A percentile compares a stretch with the other conserved stretches of the same genome.
Conservation (phyloP, 1,140 invertebrate genomes). For the Pogonomyrmex californicus region DNA sequence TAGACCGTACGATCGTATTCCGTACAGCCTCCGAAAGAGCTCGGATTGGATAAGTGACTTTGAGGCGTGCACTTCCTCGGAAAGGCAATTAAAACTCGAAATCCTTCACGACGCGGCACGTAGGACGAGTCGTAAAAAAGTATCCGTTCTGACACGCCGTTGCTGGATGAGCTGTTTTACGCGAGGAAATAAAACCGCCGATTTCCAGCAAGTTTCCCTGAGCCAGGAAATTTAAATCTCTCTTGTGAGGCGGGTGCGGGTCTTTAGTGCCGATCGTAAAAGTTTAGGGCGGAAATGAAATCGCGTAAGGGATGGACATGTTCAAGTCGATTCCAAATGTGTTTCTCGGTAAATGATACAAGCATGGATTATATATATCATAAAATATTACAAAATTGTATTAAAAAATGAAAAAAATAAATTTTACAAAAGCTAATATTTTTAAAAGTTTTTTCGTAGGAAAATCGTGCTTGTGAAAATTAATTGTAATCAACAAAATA, state of each 20-base stretch:
- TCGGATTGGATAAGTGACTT: not conserved
- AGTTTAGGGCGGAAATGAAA: slow-evolving; percentile 52
- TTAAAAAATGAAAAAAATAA: not conserved
- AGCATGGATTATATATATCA: not conserved
- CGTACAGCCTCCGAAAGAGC: not conserved
- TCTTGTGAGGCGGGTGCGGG: slow-evolving; percentile 47
- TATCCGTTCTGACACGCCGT: not conserved
- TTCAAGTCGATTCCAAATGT: slow-evolving; percentile 40
- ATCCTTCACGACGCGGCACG: slow-evolving; percentile 43
- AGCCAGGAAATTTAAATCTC: slow-evolving; percentile 75
- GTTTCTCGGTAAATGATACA: not conserved
- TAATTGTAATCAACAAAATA: not conserved
- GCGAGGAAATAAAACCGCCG: slow-evolving; percentile 70
- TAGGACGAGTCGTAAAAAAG: slow-evolving; percentile 68
- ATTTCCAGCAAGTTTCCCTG: slow-evolving; percentile 67
- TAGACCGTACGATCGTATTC: slow-evolving; percentile 17
- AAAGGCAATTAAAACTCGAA: slow-evolving; percentile 68
- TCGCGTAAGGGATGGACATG: slow-evolving; percentile 5
- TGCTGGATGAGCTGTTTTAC: slow-evolving; percentile 57
- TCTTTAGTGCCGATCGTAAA: slow-evolving; percentile 68
- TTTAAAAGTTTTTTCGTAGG: not conserved
- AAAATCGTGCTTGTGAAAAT: not conserved
- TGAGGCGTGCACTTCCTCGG: slow-evolving; percentile 55
- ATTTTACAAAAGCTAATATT: not conserved
- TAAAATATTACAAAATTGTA: not conserved